Evolutionary conservation across 2,888 invertebrate species (phyloP), one percentile per base, ranked within the genome.

Genomic region (Lomographa bimaculata): DNA sequence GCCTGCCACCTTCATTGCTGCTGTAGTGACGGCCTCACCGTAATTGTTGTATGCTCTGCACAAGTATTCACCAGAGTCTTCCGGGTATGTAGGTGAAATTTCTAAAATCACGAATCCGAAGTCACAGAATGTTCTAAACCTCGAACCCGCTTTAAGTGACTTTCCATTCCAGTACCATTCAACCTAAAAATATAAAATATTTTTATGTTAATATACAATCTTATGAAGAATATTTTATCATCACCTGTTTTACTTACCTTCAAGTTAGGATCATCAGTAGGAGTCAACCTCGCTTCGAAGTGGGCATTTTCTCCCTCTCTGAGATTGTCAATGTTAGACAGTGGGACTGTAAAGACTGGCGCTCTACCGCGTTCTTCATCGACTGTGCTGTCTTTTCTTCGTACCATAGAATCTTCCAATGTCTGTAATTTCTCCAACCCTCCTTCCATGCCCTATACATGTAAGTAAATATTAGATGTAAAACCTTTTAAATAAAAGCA

Each of bases 91-190:
- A 0, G 98, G 98, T 4, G 97, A 96, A 61, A 99, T 98, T 91
- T 99, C 98, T 53, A 99, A 91, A 56, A 98, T 97, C 12, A 98
- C 98, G 72, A 98, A 98, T 40, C 99, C 98, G 80, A 99, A 98
- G 86, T 99, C 98, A 71, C 97, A 96, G 93, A 98, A 97, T 14
- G 98, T 98, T 54, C 98, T 95, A 91, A 98, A 97, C 57, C 98
- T 92, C 5, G 97, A 96, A 40, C 98, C 97, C 25, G 96, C 94
- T 79, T 93, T 94, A 39, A 96, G 84, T 28, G 96, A 94, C 80
- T 96, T 96, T 46, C 97, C 96, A 72, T 97, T 97, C 95, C 96
- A 96, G 90, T 94, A 97, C 97, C 97, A 97, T 89, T 97, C 97
- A 49, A 97, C 94, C 92, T 92, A 54, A 48, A 71, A 74, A 51